Base-by-base conservation (phyloP, 2,888 invertebrate genomes). In the Agelastica alni region DNA sequence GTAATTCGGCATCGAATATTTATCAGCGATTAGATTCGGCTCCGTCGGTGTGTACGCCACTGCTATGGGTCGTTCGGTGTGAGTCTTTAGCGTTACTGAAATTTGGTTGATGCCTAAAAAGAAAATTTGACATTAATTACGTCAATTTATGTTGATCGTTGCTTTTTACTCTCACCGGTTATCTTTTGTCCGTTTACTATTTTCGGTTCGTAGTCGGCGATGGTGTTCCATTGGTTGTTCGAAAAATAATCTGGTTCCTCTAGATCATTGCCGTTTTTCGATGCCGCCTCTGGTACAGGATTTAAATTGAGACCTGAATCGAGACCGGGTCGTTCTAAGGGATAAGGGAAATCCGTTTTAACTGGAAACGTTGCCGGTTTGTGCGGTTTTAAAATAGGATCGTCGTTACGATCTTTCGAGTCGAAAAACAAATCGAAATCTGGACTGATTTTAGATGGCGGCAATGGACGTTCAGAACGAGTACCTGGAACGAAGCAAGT, bases 21-120 rank as follows among this genome's bases (percentile, higher is more conserved):
- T 75, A 37, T 75, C 69, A 46, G 79, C 54, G 34, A 58, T 64
- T 39, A 60, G 39, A 31, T 60, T 48, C 1, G 66, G 64, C 49
- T 74, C 81, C 70, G 85, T 85, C 4, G 85, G 85, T 0, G 85
- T 84, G 61, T 84, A 85, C 0, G 84, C 85, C 44, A 84, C 83
- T 1, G 86, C 85, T 26, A 85, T 85, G 0, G 85, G 85, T 10
- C 81, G 80, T 36, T 84, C 83, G 0, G 79, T 78, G 46, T 71
- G 73, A n/a, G 75, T 74, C 54, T 75, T 76, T 16, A 77, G 64
- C 2, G 76, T 77, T 10, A 69, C 77, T 1, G 77, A 77, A 26
- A 78, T 77, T 57, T 71, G 67, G 57, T 70, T 62, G 3, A 39
- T 30, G 9, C 43, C 52, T 51, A 10, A 34, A 32, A 34, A 32